phyloP scores from a whole-genome alignment of 1,140 invertebrate genomes.

The Reticulitermes speratus region DNA sequence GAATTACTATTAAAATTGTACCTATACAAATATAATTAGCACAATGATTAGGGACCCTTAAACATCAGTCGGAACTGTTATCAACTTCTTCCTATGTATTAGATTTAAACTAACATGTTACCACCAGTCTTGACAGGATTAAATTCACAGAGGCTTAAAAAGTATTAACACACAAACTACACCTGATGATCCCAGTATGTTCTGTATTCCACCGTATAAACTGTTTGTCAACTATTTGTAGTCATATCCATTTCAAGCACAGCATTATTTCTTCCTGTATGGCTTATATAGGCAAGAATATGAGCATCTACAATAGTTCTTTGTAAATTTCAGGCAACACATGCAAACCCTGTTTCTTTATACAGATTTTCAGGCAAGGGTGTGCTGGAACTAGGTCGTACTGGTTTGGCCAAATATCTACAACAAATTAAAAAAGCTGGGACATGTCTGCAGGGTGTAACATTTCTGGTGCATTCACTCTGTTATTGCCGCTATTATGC shows the following conservation, averaged over 20 bases:
- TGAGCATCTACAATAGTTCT: not conserved
- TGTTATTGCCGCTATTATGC: no score
- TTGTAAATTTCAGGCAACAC: not conserved
- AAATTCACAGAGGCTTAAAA: not conserved
- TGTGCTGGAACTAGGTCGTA: no score
- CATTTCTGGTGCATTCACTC: no score
- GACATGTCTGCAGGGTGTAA: no score
- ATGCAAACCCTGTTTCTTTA: not conserved
- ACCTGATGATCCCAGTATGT: no score
- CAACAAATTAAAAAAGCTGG: no score
- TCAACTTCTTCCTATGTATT: not conserved
- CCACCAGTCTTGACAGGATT: not conserved
- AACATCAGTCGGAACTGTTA: not conserved
- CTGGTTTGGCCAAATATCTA: no score
- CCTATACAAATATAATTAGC: not conserved
- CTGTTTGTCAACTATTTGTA: not conserved
- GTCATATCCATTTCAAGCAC: not conserved
- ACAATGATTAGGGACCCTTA: not conserved
- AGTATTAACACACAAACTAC: not conserved
- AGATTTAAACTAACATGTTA: not conserved
- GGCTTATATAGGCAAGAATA: not conserved
- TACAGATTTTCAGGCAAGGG: no score
- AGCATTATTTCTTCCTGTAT: not conserved
- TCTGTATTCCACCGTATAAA: not conserved
- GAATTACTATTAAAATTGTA: not conserved